These are phyloP conservation scores for Caradrina kadenii DNA, from an alignment of 2,888 invertebrate species.

Conservation along the genomic window DNA sequence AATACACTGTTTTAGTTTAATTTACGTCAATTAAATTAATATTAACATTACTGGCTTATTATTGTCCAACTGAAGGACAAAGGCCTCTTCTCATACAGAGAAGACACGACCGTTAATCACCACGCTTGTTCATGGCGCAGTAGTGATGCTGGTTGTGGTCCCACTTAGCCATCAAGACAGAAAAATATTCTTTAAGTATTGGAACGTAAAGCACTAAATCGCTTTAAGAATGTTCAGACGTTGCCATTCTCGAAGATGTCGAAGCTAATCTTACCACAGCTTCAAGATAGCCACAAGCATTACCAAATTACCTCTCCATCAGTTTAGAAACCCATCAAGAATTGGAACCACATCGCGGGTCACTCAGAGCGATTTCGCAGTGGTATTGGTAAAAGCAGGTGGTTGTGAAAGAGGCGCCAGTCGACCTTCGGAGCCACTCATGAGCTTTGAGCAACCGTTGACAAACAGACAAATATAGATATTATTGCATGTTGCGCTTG, in stretches of 20 bases:
- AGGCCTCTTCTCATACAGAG: too few species aligned
- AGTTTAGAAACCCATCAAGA: constrained; percentile 41
- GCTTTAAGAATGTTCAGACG: too few species aligned
- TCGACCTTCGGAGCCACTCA: constrained; percentile 53
- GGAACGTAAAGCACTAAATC: too few species aligned
- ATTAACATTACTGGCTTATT: too few species aligned
- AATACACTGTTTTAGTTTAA: too few species aligned
- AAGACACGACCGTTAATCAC: too few species aligned
- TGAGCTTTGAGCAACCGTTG: constrained; percentile 56
- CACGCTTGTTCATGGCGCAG: too few species aligned
- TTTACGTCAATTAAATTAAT: too few species aligned
- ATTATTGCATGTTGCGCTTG: constrained; percentile 49
- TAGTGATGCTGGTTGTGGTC: too few species aligned
- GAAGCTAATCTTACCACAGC: not conserved
- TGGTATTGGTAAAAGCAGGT: constrained; percentile 50
- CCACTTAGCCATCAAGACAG: too few species aligned
- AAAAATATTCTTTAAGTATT: too few species aligned
- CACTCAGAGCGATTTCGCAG: constrained; percentile 46
- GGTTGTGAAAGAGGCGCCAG: constrained; percentile 53
- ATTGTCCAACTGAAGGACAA: too few species aligned
- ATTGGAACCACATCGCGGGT: constrained; percentile 23
- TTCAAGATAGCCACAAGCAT: constrained; percentile 7
- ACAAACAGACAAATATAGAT: constrained; percentile 52
- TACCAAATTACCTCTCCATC: constrained; percentile 19
- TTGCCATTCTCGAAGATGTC: not conserved